These are phyloP conservation scores for Cyanoderma ruficeps DNA, from an alignment of 2,113 vertebrate species.

Conservation along the genomic window DNA sequence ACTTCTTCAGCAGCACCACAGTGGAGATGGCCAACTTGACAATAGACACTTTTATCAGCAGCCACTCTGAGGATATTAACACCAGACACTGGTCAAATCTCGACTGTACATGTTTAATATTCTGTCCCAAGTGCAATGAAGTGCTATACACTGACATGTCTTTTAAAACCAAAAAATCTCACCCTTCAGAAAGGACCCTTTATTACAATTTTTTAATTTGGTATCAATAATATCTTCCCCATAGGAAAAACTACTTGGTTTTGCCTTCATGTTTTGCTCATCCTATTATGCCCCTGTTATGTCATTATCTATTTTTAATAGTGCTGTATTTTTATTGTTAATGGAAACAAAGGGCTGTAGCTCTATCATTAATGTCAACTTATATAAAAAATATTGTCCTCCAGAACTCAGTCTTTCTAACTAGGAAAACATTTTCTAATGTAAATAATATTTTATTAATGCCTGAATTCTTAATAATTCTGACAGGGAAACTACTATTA, in stretches of 20 bases:
- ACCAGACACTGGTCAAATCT: neutral
- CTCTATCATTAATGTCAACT: slow-evolving; percentile 54
- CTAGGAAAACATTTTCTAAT: slow-evolving; percentile 40
- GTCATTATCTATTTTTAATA: slow-evolving; percentile 46
- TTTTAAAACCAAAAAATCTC: neutral
- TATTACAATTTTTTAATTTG: neutral
- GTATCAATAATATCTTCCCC: neutral
- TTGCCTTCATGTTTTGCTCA: slow-evolving; percentile 18
- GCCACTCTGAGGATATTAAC: neutral
- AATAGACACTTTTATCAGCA: neutral
- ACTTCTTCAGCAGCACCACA: neutral
- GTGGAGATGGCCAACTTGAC: neutral
- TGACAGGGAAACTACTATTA: slow-evolving; percentile 38
- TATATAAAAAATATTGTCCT: slow-evolving; percentile 38
- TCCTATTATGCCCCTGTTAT: slow-evolving; percentile 21
- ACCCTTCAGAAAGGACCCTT: neutral
- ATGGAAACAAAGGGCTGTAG: slow-evolving; percentile 41
- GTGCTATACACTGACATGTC: neutral
- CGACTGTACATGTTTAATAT: neutral
- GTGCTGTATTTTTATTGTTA: slow-evolving; percentile 4
- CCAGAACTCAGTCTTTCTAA: slow-evolving; percentile 27
- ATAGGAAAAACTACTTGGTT: neutral
- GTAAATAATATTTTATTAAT: slow-evolving; percentile 67
- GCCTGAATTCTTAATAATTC: slow-evolving; percentile 52
- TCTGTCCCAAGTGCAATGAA: neutral